Base-by-base conservation (phyloP, 1,140 invertebrate species). In the Trichogramma pretiosum region DNA sequence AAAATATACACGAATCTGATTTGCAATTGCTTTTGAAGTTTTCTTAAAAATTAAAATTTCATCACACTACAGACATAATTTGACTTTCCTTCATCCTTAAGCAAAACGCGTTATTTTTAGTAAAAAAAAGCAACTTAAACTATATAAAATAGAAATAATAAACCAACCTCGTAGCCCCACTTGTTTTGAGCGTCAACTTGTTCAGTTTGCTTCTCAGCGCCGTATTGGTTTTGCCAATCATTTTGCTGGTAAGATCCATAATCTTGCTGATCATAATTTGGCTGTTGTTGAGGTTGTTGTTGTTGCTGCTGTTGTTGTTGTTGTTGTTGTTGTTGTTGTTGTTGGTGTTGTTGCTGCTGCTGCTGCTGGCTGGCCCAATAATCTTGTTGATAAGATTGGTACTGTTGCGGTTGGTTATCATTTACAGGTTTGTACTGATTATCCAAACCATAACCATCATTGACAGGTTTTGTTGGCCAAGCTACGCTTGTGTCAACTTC, bases 101-200 rank as follows among this genome's bases (percentile, higher is more conserved):
- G n/a, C n/a, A n/a, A n/a, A n/a, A n/a, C n/a, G n/a, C n/a, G n/a
- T n/a, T n/a, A n/a, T n/a, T n/a, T n/a, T n/a, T n/a, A n/a, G n/a
- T n/a, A n/a, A n/a, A n/a, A n/a, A n/a, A n/a, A n/a, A n/a, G n/a
- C n/a, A n/a, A n/a, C n/a, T n/a, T n/a, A n/a, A n/a, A n/a, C n/a
- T n/a, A 46, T 52, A 26, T 43, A 35, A 54, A 21, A 37, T 26
- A 16, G 39, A 47, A 43, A 28, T 32, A 13, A 11, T 18, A 16
- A 32, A 46, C 55, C 55, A 59, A 72, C 69, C 69, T 72, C 63
- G 60, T 67, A 68, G 54, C 60, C 63, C 67, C 67, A 72, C 18
- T 61, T 67, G 32, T 57, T 62, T 30, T 64, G 61, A 37, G 56
- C 60, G 22, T 66, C 64, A 17, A 50, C 52, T 19, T 53, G 51